Percentiles rank a stretch among this genome's conserved stretches.
phyloP scores from a whole-genome alignment of 1,140 invertebrate genomes.

The Bombyx mori region DNA sequence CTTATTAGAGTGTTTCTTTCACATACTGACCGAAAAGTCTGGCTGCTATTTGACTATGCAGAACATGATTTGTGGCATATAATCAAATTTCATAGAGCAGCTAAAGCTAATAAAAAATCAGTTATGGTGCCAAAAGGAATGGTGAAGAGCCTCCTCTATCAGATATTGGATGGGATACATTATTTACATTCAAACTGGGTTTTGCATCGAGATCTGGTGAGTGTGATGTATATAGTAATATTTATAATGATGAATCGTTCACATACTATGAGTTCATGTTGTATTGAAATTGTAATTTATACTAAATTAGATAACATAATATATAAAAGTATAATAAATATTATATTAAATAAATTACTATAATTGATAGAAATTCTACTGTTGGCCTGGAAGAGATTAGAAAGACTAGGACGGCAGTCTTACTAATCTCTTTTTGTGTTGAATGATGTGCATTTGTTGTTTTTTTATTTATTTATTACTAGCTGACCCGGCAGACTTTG shows the following conservation, averaged over 20 bases:
- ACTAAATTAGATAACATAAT: no score
- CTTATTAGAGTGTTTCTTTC: slow-evolving; percentile 98
- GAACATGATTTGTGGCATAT: slow-evolving; percentile 99
- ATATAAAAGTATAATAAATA: no score
- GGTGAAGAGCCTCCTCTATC: slow-evolving; percentile 98
- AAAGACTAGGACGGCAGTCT: no score
- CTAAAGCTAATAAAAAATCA: slow-evolving; percentile 98
- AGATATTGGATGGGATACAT: slow-evolving; percentile 99
- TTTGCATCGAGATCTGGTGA: slow-evolving; percentile 96
- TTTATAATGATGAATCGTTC: background rate
- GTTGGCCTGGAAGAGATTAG: no score
- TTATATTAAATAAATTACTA: no score
- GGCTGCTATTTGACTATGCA: slow-evolving; percentile 98
- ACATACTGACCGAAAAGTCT: slow-evolving; percentile 97
- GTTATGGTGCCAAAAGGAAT: slow-evolving; percentile 97
- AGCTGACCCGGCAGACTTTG: no score
- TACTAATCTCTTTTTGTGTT: no score
- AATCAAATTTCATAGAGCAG: slow-evolving; percentile 98
- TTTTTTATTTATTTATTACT: no score
- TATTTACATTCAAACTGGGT: slow-evolving; percentile 99
- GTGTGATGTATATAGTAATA: background rate
- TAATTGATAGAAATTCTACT: no score
- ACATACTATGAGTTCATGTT: background rate
- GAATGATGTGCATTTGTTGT: no score
- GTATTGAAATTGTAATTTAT: no score